Evolutionary conservation across 2,113 vertebrate species (phyloP), one percentile per base, ranked within the genome.

Genomic region (Pangasianodon gigas): DNA sequence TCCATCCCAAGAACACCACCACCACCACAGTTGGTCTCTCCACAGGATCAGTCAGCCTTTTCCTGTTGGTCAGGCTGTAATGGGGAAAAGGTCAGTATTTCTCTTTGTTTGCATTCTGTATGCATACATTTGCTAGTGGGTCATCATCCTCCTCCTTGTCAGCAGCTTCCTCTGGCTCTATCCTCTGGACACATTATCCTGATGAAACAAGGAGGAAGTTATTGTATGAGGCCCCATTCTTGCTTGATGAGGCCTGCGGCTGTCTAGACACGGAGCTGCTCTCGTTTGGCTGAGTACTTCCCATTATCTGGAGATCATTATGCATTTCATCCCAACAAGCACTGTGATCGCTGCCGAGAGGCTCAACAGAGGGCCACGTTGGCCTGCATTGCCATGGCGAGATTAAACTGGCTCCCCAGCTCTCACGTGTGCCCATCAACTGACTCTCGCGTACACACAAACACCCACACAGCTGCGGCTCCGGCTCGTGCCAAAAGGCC

Each of bases 271-370:
- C 80, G 88, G 90, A 92, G 92, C 90, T 90, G 84, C 87, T 89
- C 91, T 85, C 77, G 56, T 92, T 90, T 93, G 94, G 92, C 92
- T 92, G 92, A 93, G 88, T 90, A 92, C 93, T 94, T 93, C 90
- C 93, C 92, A 94, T 94, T 94, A 93, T 92, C 87, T 84, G 58
- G 89, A 90, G 93, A 94, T 94, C 93, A 92, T 93, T 94, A 95
- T 95, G 93, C 93, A 89, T 95, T 94, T 94, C 90, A 91, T 93
- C 92, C 93, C 92, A 93, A 94, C 91, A 93, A 93, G 93, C 92
- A 92, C 89, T 91, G 88, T 92, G 93, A 93, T 94, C 91, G 75
- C 92, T 92, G 89, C 75, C 85, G 91, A 88, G 91, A 86, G 92
- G 92, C 94, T 62, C 84, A 80, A 89, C 93, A 92, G 89, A 93